Evolutionary conservation across 2,888 invertebrate genomes (phyloP), one percentile per base, ranked within the genome.

Genomic region (Seira ritae): DNA sequence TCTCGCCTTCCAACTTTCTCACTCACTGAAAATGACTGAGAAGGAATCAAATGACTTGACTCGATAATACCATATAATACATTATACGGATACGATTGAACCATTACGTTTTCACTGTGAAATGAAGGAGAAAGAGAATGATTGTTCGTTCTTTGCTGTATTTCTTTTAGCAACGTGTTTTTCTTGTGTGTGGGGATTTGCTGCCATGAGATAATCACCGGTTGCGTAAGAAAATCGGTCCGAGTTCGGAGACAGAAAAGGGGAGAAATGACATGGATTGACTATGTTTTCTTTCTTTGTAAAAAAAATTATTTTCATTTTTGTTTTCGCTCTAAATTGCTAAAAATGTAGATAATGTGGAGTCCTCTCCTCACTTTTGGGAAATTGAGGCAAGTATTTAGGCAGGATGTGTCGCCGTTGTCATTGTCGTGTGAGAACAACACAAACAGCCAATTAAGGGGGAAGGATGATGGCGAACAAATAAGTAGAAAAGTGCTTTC

Each of bases 1-100:
- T 83, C 81, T 75, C 75, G 62, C 69, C 60, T 69, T 68, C n/a
- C 37, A 22, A 68, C 68, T 68, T 31, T 17, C 68, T 24, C 66
- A 66, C 24, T 68, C 24, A 15, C 68, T 20, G 50, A 10, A 50
- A 12, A 50, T 50, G 10, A 23, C 24, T 4, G 20, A 17, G 4
- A 19, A 31, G 31, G 31, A 31, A 31, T 31, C 31, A 31, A 31
- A 31, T 31, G 31, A 31, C 31, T 31, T 8, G 17, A n/a, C 31
- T 15, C 17, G 31, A 68, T 67, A 65, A 60, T 65, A 65, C 6
- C 15, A 66, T n/a, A n/a, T n/a, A n/a, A n/a, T n/a, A n/a, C n/a
- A n/a, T n/a, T n/a, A n/a, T n/a, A n/a, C n/a, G n/a, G n/a, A n/a
- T 31, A 8, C 31, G 31, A 31, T 31, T 31, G 31, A 31, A 31